A percentile compares a stretch with the other conserved stretches of the same genome.
Conservation (phyloP, 2,797 vertebrate genomes). For the Tokudaia muenninki region DNA sequence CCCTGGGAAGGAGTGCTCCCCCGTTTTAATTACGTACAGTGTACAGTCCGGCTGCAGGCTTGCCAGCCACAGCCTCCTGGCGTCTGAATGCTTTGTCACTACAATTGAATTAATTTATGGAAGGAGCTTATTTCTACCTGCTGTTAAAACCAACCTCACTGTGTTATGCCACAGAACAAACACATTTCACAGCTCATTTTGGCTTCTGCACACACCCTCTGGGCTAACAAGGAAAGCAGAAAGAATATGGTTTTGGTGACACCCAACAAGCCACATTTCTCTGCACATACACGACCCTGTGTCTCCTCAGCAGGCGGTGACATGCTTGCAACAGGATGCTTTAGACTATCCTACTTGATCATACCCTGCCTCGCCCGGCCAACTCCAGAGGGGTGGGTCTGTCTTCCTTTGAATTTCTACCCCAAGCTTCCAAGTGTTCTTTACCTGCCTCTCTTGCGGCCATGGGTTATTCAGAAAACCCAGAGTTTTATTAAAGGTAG, state of each 20-base stretch:
- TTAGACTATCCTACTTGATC: neutral
- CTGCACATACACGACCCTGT: neutral
- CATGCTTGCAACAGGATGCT: neutral
- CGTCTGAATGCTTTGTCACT: slow-evolving; percentile 9
- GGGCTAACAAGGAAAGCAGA: neutral
- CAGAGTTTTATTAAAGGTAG: neutral
- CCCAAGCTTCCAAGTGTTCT: neutral
- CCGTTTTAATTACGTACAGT: slow-evolving; percentile 60
- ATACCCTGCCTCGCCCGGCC: neutral
- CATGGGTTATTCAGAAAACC: neutral
- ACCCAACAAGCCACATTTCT: neutral
- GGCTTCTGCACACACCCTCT: neutral
- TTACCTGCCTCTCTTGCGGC: neutral
- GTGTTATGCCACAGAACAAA: neutral
- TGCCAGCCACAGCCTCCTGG: neutral
- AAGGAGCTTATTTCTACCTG: slow-evolving; percentile 66
- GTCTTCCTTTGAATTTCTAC: neutral
- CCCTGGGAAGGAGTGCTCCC: slow-evolving; percentile 10
- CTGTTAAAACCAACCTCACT: slow-evolving; percentile 49
- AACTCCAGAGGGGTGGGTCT: neutral
- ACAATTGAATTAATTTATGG: neutral
- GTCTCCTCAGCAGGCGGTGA: no score
- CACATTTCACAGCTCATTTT: neutral
- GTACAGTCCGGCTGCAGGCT: neutral
- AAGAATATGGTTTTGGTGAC: neutral